Evolutionary conservation across 2,113 vertebrate species (phyloP), one percentile per base, ranked within the genome.

Genomic region (Phasianus colchicus): DNA sequence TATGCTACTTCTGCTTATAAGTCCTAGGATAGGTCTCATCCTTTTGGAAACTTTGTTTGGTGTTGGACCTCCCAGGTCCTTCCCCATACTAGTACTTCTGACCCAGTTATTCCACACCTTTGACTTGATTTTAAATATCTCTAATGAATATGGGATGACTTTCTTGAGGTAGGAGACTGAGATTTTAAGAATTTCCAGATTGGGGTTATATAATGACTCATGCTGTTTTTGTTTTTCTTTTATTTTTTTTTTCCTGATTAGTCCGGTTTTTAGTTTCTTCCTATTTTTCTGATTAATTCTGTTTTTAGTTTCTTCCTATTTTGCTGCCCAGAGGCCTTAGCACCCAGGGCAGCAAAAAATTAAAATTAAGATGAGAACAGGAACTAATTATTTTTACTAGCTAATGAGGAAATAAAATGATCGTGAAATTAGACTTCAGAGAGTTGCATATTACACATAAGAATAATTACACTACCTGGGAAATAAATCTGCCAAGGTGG

Each of bases 311-410:
- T 84, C 81, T 92, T 88, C 45, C 54, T 90, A 7, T 90, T 90
- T 73, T 78, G 55, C 55, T 80, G 55, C 36, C 70, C 69, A 69
- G 81, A 93, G 55, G 25, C 36, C 34, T 70, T 66, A 71, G 72
- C 13, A 72, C n/a, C 13, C 24, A 75, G 29, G 55, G 75, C 48
- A 72, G 52, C 30, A 15, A 90, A 85, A 93, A 92, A 72, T 42
- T 71, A 78, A 92, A 92, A 89, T n/a, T 27, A 76, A 72, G 18
- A 75, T 45, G 67, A 78, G 30, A 70, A 89, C 61, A 95, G 77
- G 67, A 95, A 94, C 61, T 72, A 83, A 84, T 90, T 95, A 93
- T 93, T 97, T 91, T 25, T 52, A 30, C 38, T 93, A 83, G 36
- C 15, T 88, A 93, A 88, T 77, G 20, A 60, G 70, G 87, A 71